A percentile compares a stretch with the other conserved stretches of the same genome.
Conservation (phyloP, 2,888 invertebrate genomes). For the Euplagia quadripunctaria region DNA sequence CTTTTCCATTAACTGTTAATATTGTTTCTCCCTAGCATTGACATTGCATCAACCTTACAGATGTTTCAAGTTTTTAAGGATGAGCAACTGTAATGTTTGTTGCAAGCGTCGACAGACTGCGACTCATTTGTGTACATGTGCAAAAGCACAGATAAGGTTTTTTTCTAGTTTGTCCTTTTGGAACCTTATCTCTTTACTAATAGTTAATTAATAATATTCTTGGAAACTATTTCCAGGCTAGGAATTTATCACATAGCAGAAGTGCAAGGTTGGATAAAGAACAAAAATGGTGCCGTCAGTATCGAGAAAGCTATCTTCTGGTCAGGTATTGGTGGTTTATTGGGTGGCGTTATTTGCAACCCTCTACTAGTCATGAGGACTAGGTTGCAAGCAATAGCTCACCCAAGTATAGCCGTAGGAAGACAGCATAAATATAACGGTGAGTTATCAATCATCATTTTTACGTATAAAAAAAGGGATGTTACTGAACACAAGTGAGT, state of each 20-base stretch:
- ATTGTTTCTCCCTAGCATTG: no score
- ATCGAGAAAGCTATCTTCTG: constrained; percentile 74
- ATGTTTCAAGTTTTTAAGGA: no score
- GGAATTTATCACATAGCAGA: constrained; percentile 90
- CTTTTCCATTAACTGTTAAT: no score
- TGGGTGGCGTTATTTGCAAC: constrained; percentile 91
- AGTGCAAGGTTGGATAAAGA: constrained; percentile 84
- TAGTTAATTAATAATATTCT: no score
- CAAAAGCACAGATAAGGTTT: no score
- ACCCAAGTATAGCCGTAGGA: constrained; percentile 93
- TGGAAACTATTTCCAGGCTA: constrained; percentile 71
- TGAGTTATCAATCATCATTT: constrained; percentile 32
- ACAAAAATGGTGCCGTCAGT: constrained; percentile 70
- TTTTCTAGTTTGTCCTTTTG: no score
- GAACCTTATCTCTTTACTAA: no score
- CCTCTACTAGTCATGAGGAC: constrained; percentile 94
- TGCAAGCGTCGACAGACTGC: no score
- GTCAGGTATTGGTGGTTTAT: constrained; percentile 87
- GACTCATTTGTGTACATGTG: no score
- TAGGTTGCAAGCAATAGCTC: constrained; percentile 91
- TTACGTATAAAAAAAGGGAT: not conserved
- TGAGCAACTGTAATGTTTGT: no score
- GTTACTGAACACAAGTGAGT: no score
- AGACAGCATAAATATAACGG: constrained; percentile 91
- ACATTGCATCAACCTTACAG: no score